Conservation (phyloP, 2,797 vertebrate species). For the Phoebastria nigripes region DNA sequence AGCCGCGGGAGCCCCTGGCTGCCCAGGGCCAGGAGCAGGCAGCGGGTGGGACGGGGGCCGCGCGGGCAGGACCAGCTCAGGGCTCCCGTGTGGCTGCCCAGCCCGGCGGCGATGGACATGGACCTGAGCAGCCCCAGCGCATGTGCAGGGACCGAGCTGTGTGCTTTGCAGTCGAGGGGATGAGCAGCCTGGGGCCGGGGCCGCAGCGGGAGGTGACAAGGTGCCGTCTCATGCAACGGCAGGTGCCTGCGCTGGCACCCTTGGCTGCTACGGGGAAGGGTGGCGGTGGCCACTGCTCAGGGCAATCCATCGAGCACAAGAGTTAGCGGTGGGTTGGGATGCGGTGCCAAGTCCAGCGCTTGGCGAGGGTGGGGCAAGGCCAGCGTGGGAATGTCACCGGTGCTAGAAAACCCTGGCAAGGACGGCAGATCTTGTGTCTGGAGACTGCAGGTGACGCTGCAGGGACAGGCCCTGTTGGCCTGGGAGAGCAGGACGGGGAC, state of each 20-base stretch:
- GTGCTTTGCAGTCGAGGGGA: background rate
- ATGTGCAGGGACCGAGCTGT: background rate
- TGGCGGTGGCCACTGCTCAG: background rate
- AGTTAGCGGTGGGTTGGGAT: background rate
- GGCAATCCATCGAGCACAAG: background rate
- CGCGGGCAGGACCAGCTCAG: background rate
- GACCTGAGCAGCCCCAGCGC: background rate
- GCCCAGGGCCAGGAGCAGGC: background rate
- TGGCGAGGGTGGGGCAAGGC: background rate
- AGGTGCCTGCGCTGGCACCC: background rate
- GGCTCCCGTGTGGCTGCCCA: rapidly evolving
- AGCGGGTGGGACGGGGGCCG: too few relatives aligned
- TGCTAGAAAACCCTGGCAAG: background rate
- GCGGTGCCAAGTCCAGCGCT: background rate
- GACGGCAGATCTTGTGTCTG: background rate
- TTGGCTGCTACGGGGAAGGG: background rate
- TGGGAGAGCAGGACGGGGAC: background rate
- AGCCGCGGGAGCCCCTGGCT: background rate
- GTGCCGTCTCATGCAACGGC: background rate
- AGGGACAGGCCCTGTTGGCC: background rate
- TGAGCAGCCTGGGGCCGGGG: background rate
- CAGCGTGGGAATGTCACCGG: background rate
- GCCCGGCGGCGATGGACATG: rapidly evolving
- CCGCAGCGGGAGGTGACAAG: background rate
- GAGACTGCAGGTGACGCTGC: background rate